phyloP scores from a whole-genome alignment of 2,888 invertebrate species.

The Pristionchus fissidentatus region DNA sequence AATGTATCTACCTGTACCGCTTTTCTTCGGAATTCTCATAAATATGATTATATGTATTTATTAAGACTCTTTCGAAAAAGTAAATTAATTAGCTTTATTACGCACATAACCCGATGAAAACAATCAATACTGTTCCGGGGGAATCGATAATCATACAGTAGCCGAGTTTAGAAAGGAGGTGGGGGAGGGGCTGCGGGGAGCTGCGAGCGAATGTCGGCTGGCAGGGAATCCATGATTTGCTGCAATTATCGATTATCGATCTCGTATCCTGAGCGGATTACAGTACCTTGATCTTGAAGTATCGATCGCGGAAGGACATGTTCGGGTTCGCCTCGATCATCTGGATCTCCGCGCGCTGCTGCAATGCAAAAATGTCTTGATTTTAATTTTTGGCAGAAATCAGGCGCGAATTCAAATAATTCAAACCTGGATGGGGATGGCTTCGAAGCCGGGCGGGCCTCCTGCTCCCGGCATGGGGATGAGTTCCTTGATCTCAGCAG shows the following conservation, averaged over 20 bases:
- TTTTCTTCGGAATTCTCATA: too few species aligned
- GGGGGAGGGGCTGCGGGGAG: constrained; percentile 38
- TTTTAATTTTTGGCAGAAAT: not conserved
- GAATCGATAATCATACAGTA: not conserved
- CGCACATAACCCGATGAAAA: constrained; percentile 8
- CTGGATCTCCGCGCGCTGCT: constrained; percentile 29
- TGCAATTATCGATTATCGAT: not conserved
- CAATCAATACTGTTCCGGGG: constrained; percentile 18
- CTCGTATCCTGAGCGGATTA: not conserved
- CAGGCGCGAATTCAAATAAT: not conserved
- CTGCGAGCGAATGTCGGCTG: constrained; percentile 8
- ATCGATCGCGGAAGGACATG: constrained; percentile 31
- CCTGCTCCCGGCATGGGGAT: constrained; percentile 37
- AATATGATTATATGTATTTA: too few species aligned
- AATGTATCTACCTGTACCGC: too few species aligned
- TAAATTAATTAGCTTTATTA: not conserved
- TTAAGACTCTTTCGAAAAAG: too few species aligned
- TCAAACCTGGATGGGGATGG: constrained; percentile 41
- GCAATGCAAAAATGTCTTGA: not conserved
- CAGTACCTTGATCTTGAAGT: constrained; percentile 43
- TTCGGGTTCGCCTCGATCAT: constrained; percentile 1
- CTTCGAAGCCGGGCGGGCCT: constrained; percentile 42
- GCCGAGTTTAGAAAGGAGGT: constrained; percentile 1
- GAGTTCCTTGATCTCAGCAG: not conserved
- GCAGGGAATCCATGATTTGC: constrained; percentile 44